Conservation (phyloP, 1,140 invertebrate genomes). For the Trachelipus rathkii region DNA sequence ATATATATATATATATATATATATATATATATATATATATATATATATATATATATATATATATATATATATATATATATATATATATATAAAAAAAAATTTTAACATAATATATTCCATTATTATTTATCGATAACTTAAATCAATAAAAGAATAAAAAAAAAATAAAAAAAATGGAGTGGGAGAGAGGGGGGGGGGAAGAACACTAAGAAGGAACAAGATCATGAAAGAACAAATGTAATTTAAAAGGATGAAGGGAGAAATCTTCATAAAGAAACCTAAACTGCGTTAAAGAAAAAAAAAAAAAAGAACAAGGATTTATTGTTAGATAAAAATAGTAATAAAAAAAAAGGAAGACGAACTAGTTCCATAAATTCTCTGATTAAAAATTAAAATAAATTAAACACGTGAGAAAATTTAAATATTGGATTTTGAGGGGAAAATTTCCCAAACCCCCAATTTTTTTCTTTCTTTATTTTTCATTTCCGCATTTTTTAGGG, state of each 20-base stretch:
- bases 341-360: not conserved
- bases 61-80: constrained; percentile 13
- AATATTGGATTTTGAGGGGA: not conserved
- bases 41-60: constrained; percentile 14
- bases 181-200: no score
- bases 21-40: not conserved
- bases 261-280: no score
- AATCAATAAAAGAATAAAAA: no score
- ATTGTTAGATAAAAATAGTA: not conserved
- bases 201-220: no score
- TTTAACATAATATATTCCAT: not conserved
- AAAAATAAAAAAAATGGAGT: no score
- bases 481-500: no score
- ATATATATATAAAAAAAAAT: not conserved
- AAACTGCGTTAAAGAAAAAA: no score
- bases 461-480: no score
- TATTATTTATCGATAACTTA: no score
- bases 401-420: constrained; percentile 2
- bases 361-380: constrained; percentile 3
- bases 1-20: not conserved
- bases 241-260: no score
- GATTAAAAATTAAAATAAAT: constrained; percentile 4
- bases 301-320: not conserved
- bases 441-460: no score
- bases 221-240: no score